Percentiles rank a stretch among this genome's conserved stretches.
Conservation (phyloP, 2,888 invertebrate species). For the Cheilosia scutellata region DNA sequence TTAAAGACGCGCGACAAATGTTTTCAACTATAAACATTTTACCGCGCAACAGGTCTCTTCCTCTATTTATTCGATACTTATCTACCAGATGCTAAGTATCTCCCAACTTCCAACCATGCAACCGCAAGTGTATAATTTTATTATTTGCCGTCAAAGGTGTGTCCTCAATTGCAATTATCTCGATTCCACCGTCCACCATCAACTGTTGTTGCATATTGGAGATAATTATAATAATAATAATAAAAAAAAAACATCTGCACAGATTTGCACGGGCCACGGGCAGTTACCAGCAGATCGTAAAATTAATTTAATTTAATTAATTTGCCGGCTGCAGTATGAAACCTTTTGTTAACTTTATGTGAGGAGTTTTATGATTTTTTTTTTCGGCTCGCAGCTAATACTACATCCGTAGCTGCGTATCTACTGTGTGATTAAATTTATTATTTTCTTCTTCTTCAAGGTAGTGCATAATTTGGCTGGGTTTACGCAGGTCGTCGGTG, state of each 20-base stretch:
- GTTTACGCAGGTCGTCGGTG: too few species aligned
- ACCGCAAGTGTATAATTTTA: conserved; percentile 40
- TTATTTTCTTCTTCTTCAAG: too few species aligned
- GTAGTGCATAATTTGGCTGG: too few species aligned
- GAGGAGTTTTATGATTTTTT: too few species aligned
- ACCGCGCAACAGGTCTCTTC: background rate
- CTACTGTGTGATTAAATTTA: too few species aligned
- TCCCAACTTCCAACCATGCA: background rate
- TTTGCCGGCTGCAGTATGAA: conserved; percentile 15
- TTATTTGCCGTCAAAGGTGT: conserved; percentile 49
- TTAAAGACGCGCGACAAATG: conserved; percentile 39
- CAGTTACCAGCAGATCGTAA: conserved; percentile 14
- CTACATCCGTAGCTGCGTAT: too few species aligned
- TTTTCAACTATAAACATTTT: background rate
- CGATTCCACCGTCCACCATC: conserved; percentile 22
- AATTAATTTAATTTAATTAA: conserved; percentile 37
- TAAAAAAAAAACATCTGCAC: conserved; percentile 14
- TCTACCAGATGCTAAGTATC: background rate
- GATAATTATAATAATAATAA: background rate
- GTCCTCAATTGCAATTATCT: conserved; percentile 56
- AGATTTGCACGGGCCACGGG: background rate
- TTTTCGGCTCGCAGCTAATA: too few species aligned
- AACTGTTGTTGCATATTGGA: conserved; percentile 4
- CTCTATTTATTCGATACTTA: background rate
- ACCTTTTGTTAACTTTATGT: background rate